phyloP scores from a whole-genome alignment of 2,888 invertebrate genomes.

The Oscheius myriophilus region DNA sequence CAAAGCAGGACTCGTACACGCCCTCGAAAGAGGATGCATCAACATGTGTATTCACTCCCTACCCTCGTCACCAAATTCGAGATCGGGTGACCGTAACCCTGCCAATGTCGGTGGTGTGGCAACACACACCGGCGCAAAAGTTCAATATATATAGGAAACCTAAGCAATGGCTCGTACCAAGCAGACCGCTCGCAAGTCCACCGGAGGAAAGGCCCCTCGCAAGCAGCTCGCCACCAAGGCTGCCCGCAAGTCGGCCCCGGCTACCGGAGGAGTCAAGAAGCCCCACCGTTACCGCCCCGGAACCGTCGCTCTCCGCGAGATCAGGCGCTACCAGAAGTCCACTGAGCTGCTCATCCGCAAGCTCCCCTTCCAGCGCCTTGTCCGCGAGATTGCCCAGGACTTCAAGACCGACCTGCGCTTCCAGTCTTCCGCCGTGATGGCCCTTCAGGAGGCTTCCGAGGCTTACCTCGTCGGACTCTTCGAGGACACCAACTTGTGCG shows the following conservation, averaged over 20 bases:
- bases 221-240: slow-evolving; percentile 86
- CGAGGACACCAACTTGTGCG: slow-evolving; percentile 94
- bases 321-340: slow-evolving; percentile 41
- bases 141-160: too few species aligned
- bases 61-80: too few species aligned
- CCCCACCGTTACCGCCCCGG: slow-evolving; percentile 77
- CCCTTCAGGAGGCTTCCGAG: slow-evolving; percentile 84
- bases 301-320: slow-evolving; percentile 38
- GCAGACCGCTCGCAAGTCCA: slow-evolving; percentile 95
- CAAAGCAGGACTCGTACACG: too few species aligned
- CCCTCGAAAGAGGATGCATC: too few species aligned
- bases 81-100: too few species aligned
- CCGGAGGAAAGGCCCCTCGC: slow-evolving; percentile 94
- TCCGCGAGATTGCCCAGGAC: slow-evolving; percentile 95
- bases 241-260: slow-evolving; percentile 34
- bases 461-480: slow-evolving; percentile 93
- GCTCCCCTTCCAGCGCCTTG: slow-evolving; percentile 89
- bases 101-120: too few species aligned
- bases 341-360: slow-evolving; percentile 54
- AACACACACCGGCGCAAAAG: too few species aligned
- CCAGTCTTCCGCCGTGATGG: slow-evolving; percentile 93
- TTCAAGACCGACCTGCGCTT: slow-evolving; percentile 78
- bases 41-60: too few species aligned
- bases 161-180: slow-evolving; percentile 90
- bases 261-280: slow-evolving; percentile 85